Percentiles rank a stretch among this genome's conserved stretches.
Conservation (phyloP, 2,797 vertebrate species). For the Jordanella pulchra region DNA sequence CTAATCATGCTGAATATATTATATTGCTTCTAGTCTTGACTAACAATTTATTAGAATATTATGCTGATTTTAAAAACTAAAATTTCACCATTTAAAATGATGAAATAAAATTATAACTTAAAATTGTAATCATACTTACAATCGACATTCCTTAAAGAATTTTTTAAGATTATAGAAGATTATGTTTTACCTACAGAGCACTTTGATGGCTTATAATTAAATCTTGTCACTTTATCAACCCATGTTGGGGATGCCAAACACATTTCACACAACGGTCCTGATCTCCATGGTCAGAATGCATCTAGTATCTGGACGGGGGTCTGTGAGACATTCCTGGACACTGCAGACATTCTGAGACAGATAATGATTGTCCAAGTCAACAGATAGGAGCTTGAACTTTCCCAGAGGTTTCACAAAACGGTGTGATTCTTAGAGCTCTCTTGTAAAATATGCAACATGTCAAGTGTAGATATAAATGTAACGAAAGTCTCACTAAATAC, state of each 20-base stretch:
- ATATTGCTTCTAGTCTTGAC: slow-evolving; percentile 5
- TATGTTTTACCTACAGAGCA: slow-evolving; percentile 1
- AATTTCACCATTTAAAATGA: not conserved
- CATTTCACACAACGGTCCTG: slow-evolving; percentile 22
- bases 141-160: not conserved
- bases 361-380: slow-evolving; percentile 32
- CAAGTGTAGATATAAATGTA: slow-evolving; percentile 52
- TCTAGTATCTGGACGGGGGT: slow-evolving; percentile 10
- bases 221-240: slow-evolving; percentile 36
- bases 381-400: slow-evolving; percentile 25
- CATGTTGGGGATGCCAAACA: slow-evolving; percentile 37
- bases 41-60: not conserved
- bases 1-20: not conserved
- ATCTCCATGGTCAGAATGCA: slow-evolving; percentile 15
- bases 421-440: slow-evolving; percentile 30
- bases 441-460: slow-evolving; percentile 77
- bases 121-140: not conserved
- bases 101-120: not conserved
- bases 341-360: slow-evolving; percentile 31
- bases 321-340: slow-evolving; percentile 9
- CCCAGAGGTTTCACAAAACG: slow-evolving; percentile 16
- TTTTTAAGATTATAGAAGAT: slow-evolving; percentile 13
- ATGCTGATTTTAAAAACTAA: not conserved
- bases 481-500: slow-evolving; percentile 41
- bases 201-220: slow-evolving; percentile 11